Evolutionary conservation across 2,888 invertebrate species (phyloP), one percentile per base, ranked within the genome.

Genomic region (Melanostoma mellinum): DNA sequence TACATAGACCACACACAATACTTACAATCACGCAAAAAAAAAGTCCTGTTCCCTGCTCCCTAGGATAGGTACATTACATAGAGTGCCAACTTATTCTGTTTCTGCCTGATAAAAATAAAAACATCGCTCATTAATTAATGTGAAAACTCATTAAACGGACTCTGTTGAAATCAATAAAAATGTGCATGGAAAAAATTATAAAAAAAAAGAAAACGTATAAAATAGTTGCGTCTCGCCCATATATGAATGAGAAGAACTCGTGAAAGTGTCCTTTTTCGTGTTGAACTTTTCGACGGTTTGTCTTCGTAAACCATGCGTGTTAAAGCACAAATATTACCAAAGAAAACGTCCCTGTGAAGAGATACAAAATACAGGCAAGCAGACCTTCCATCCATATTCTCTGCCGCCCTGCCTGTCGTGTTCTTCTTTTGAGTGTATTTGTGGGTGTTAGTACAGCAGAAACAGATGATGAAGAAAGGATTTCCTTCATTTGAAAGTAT

Each of bases 401-500:
- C 44, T 55, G 46, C n/a, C 20, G 38, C 20, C 20, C 20, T 20
- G 20, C 20, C 20, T 20, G 20, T 20, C 35, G 63, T 63, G 42
- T 40, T 36, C 35, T 73, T 67, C 53, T 53, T 61, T 6, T 32
- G 30, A 56, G 52, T 67, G 68, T 55, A 55, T 75, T 67, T 78
- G 73, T 74, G 69, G 69, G 79, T 84, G 79, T 69, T 71, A 48
- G 71, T 71, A 60, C 33, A 20, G 20, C 20, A 79, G 67, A 84
- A 84, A 84, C 79, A 79, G 74, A 79, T 79, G 79, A 84, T 84
- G 71, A 74, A 79, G 60, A 84, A 84, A 79, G 65, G 79, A 84
- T 79, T 84, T 84, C 75, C 74, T 61, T 79, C 79, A 75, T 61
- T 67, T 48, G 30, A 50, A 61, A 72, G 52, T 56, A 71, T 69